Conservation (phyloP, 2,888 invertebrate genomes). For the Heliconius cydno region DNA sequence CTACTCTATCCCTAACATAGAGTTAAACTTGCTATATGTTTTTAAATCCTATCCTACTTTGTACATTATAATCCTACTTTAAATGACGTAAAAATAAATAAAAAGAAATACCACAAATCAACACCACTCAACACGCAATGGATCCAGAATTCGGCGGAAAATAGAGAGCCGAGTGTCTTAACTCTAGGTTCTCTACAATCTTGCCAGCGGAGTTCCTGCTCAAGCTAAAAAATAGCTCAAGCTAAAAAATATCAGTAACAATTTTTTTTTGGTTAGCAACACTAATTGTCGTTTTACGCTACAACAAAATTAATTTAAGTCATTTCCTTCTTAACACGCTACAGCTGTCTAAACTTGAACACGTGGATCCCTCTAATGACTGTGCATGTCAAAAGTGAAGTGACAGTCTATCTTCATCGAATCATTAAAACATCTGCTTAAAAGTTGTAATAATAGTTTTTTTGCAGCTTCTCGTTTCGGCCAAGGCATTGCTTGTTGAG, state of each 20-base stretch:
- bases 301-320: slow-evolving; percentile 14
- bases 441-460: not conserved
- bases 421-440: slow-evolving; percentile 7
- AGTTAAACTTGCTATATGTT: not conserved
- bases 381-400: slow-evolving; percentile 29
- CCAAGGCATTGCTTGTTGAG: no score
- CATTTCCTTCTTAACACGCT: slow-evolving; percentile 16
- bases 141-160: no score
- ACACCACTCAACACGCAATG: no score
- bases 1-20: not conserved
- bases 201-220: no score
- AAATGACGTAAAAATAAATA: not conserved
- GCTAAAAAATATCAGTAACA: no score
- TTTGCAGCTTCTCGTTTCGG: not conserved
- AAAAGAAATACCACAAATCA: not conserved
- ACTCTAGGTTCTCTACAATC: no score
- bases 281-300: slow-evolving; percentile 2
- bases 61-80: not conserved
- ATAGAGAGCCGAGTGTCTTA: no score
- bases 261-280: not conserved
- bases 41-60: not conserved
- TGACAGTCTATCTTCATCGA: not conserved
- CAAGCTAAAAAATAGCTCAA: no score
- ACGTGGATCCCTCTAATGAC: slow-evolving; percentile 40
- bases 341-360: slow-evolving; percentile 36